Evolutionary conservation across 2,113 vertebrate species (phyloP), one percentile per base, ranked within the genome.

Genomic region (Triplophysa dalaica): DNA sequence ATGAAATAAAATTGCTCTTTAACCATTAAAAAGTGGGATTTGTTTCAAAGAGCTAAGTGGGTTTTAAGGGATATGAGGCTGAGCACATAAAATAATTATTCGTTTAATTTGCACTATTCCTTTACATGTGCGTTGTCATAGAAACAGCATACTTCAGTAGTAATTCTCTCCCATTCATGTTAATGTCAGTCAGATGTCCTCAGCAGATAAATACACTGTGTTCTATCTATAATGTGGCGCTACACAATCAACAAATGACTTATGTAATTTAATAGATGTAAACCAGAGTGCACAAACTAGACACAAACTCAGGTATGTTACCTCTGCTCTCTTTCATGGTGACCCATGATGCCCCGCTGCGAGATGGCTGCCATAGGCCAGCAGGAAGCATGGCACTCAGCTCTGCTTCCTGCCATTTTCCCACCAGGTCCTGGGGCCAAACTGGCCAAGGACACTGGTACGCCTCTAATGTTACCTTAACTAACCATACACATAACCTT

Each of bases 331-430:
- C 54, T 58, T 70, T 56, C 17, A 22, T 16, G 5, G 22, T 29
- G 69, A 54, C 58, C 50, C 61, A 43, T 78, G 29, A 70, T 65
- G 67, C 45, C 67, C 8, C 43, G 67, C 75, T 70, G 73, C 21
- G 79, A 58, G 33, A 63, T 22, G 69, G 70, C 70, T 80, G 70
- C 24, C 79, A 48, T 21, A 67, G 22, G 70, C 56, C 80, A 82
- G 75, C 67, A 70, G 33, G 74, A 77, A 77, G 58, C 52, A 19
- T 43, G 58, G 17, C 66, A 56, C 67, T 58, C 58, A 72, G 56
- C 41, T 80, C 70, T 80, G 48, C 16, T 56, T 62, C 48, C 68
- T 77, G 70, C 24, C 45, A 41, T 62, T 41, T 60, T 50, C 61
- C 17, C 17, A 54, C 66, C 74, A 64, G 45, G 74, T 70, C 74